These are phyloP conservation scores for Dolichoris vasculosae DNA, from an alignment of 1,140 invertebrate genomes.

Conservation along the genomic window DNA sequence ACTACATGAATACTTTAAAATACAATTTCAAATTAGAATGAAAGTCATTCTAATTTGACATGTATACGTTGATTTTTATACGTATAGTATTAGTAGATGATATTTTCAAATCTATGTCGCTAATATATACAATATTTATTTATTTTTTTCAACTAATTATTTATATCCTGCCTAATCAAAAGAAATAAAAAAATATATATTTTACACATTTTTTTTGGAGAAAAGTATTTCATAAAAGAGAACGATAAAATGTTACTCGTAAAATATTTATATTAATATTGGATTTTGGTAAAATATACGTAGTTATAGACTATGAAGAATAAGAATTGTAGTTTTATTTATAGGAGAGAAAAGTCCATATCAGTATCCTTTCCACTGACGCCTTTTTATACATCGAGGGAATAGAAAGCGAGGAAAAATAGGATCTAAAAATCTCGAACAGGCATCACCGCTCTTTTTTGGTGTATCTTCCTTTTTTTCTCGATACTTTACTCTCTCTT, in stretches of 20 bases:
- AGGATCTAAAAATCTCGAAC: not conserved
- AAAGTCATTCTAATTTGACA: too few relatives aligned
- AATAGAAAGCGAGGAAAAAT: slow-evolving; percentile 8
- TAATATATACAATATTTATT: not conserved
- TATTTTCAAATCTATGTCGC: too few relatives aligned
- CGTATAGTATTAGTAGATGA: too few relatives aligned
- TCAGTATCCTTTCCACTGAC: not conserved
- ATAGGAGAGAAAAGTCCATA: not conserved
- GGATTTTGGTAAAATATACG: slow-evolving; percentile 35
- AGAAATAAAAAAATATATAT: not conserved
- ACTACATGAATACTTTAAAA: too few relatives aligned
- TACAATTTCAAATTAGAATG: too few relatives aligned
- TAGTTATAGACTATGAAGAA: not conserved
- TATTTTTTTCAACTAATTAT: not conserved
- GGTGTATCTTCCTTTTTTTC: not conserved
- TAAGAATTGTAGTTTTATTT: not conserved
- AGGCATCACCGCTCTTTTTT: not conserved
- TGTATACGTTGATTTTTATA: too few relatives aligned
- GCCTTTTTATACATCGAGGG: not conserved
- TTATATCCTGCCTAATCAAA: not conserved
- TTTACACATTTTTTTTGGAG: not conserved
- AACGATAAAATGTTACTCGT: not conserved
- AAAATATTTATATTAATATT: slow-evolving; percentile 46
- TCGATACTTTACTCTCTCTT: slow-evolving; percentile 23
- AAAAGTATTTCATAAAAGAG: not conserved